Evolutionary conservation across 2,797 vertebrate species (phyloP), one percentile per base, ranked within the genome.

Genomic region (Ispidina lecontei): DNA sequence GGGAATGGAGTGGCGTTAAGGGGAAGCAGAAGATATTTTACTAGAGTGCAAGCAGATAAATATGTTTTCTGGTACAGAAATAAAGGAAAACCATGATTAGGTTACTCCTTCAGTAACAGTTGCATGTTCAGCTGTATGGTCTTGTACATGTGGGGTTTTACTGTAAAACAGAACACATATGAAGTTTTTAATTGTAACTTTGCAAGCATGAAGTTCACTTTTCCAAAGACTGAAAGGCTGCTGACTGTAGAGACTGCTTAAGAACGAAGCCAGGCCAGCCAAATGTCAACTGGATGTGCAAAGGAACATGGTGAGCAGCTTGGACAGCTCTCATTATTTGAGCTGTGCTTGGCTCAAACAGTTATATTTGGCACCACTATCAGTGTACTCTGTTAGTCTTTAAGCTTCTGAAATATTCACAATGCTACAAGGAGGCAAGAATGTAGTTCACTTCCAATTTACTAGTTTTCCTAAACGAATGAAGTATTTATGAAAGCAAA

Each of bases 241-340:
- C 14, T 60, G 35, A 22, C 58, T 43, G 74, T 75, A 52, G 82
- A 88, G 46, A 33, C 33, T 64, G 7, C 56, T 17, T 19, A 64
- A 84, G 64, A 91, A 60, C 51, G 67, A 91, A 96, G 20, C 29
- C 44, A 78, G 55, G 37, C 69, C 90, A 94, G 78, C 75, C 68
- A 95, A 90, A 58, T 1, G 3, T 68, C 67, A 85, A 70, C 86
- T 15, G 41, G 4, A 54, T 84, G 31, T 29, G 37, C 58, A 83
- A 75, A 89, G 25, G n/a, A 90, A 49, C 37, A 87, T 8, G 29
- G 2, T 75, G 75, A 83, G 67, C 72, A 94, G 74, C 64, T 65
- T 91, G 68, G 80, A 94, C 91, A 96, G 62, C 65, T 92, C 83
- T 92, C 67, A 84, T 91, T 84, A 70, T 75, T 35, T 71, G 79